Conservation (phyloP, 2,888 invertebrate genomes). For the Eristalinus aeneus region DNA sequence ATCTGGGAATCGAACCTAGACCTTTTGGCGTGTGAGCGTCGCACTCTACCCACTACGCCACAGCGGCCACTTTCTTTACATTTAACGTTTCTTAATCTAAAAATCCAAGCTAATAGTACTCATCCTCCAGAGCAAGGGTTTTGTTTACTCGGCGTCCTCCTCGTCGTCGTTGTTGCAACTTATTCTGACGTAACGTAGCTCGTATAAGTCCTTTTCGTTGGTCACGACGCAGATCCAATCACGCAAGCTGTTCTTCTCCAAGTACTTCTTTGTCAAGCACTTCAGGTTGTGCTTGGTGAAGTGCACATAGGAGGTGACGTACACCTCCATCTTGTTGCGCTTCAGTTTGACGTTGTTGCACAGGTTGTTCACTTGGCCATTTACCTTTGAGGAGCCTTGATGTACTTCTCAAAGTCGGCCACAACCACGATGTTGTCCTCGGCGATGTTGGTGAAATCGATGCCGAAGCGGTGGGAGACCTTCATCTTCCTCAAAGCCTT, state of each 20-base stretch:
- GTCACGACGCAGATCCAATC: slow-evolving; percentile 99
- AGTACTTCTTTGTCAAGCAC: slow-evolving; percentile 99
- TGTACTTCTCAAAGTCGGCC: slow-evolving; percentile 95
- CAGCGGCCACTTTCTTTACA: too few relatives aligned
- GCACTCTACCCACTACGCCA: too few relatives aligned
- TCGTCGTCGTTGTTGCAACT: slow-evolving; percentile 92
- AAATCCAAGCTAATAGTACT: too few relatives aligned
- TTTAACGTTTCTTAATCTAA: too few relatives aligned
- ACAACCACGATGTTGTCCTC: slow-evolving; percentile 99
- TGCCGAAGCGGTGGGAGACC: slow-evolving; percentile 93
- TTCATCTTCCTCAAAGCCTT: slow-evolving; percentile 96
- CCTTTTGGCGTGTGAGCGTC: too few relatives aligned
- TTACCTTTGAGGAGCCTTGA: slow-evolving; percentile 95
- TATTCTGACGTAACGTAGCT: slow-evolving; percentile 99
- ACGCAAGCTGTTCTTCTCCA: slow-evolving; percentile 99
- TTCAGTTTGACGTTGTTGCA: slow-evolving; percentile 94
- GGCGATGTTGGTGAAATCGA: slow-evolving; percentile 99
- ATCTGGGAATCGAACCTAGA: too few relatives aligned
- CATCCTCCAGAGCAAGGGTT: background rate
- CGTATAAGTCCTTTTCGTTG: slow-evolving; percentile 96
- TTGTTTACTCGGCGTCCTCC: slow-evolving; percentile 82
- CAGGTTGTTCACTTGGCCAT: slow-evolving; percentile 98
- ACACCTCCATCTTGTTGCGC: slow-evolving; percentile 95
- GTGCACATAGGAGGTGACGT: slow-evolving; percentile 92
- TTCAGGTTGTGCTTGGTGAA: slow-evolving; percentile 96